These are phyloP conservation scores for Acronicta aceris DNA, from an alignment of 2,888 invertebrate species.

Conservation along the genomic window DNA sequence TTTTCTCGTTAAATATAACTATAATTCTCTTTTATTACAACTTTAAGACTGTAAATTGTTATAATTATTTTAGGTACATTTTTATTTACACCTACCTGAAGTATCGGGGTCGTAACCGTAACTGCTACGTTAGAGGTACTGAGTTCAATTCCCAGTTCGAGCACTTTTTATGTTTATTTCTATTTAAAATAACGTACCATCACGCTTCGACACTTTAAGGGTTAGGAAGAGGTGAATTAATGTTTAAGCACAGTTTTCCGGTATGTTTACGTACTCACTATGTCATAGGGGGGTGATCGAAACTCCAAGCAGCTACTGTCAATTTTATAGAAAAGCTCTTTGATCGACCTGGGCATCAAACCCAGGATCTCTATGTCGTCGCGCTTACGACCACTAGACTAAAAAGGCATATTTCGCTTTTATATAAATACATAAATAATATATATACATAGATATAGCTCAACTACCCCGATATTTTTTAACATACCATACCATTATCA, in stretches of 20 bases:
- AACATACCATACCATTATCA: no score
- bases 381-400: no score
- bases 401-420: no score
- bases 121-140: no score
- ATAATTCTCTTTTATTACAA: slow-evolving; percentile 28
- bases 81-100: no score
- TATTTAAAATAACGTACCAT: neutral
- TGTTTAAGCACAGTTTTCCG: neutral
- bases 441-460: no score
- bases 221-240: neutral
- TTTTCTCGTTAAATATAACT: slow-evolving; percentile 3
- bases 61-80: slow-evolving; percentile 11
- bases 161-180: slow-evolving; percentile 6
- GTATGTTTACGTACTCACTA: no score
- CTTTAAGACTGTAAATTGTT: slow-evolving; percentile 16
- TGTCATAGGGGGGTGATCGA: no score
- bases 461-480: no score
- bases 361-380: neutral
- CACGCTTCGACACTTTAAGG: neutral
- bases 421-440: no score
- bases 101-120: no score
- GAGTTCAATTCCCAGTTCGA: no score
- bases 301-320: neutral
- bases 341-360: neutral
- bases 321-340: neutral